Base-by-base conservation (phyloP, 2,797 vertebrate genomes). In the Gymnodraco acuticeps region DNA sequence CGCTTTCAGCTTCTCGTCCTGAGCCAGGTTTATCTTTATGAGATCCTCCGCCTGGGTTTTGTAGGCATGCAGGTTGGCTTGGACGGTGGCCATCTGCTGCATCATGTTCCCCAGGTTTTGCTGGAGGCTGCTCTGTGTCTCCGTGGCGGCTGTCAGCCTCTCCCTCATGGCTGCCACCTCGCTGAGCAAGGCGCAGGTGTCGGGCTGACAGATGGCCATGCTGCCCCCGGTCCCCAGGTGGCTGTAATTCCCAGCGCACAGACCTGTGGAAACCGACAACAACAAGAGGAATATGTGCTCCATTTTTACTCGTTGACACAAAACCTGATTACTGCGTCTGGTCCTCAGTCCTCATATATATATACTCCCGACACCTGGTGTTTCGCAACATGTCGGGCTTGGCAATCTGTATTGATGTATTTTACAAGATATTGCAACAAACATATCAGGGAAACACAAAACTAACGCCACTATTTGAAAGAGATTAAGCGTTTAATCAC, bases 151-250 rank as follows among this genome's bases (percentile, higher is more conserved):
- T 58, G 54, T 70, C 68, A 76, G 71, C 62, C 46, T 68, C 81
- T 84, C 80, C 64, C 59, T 72, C 69, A 61, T 53, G 74, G 71
- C 78, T 15, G 70, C 82, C 78, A 70, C 73, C 50, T 81, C 7
- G n/a, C 60, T 70, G 71, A 83, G 72, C 64, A 70, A 51, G 72
- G 65, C 60, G 19, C 85, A 88, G 87, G 85, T 91, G 87, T 90
- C 78, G 1, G 78, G 83, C 64, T 88, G 80, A 76, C 82, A 85
- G 60, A 63, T 55, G 2, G 69, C 62, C 23, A 67, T 61, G 43
- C 65, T 68, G 74, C 70, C 53, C 64, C 73, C 65, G 3, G 59
- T 85, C 67, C 74, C 74, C 46, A 47, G 77, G 31, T 65, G 13
- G 77, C 56, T 76, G 71, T 47, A 48, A 58, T 66, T 87, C 60